These are phyloP conservation scores for Arrhopalites spinosus DNA, from an alignment of 2,888 invertebrate species.

Conservation along the genomic window DNA sequence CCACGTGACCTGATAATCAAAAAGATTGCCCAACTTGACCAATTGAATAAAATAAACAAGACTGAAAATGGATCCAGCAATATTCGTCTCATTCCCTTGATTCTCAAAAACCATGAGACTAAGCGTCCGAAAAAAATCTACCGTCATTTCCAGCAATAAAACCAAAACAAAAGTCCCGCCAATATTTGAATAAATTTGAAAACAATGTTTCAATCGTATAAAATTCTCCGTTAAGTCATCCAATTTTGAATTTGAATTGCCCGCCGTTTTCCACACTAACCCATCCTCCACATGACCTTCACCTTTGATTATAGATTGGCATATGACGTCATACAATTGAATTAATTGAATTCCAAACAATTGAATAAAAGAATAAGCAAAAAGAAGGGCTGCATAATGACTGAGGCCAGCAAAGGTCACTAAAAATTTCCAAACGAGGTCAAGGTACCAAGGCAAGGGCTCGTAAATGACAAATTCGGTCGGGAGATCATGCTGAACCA, in stretches of 20 bases:
- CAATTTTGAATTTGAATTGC: background rate
- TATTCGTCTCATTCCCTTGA: background rate
- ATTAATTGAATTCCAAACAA: background rate
- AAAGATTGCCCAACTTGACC: background rate
- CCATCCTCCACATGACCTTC: background rate
- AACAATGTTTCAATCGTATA: background rate
- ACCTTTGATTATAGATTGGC: background rate
- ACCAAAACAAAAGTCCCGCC: background rate
- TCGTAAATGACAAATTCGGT: background rate
- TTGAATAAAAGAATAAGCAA: slow-evolving; percentile 7
- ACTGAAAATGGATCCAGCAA: background rate
- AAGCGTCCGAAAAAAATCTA: slow-evolving; percentile 1
- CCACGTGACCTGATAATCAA: background rate
- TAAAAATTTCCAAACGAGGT: background rate
- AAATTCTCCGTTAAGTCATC: background rate
- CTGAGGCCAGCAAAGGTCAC: background rate
- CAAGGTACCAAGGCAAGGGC: background rate
- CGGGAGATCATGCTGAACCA: background rate
- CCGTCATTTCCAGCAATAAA: background rate
- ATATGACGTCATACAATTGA: background rate
- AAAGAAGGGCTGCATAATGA: background rate
- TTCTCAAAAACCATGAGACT: background rate
- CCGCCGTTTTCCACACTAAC: background rate
- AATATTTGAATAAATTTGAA: background rate
- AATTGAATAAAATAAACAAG: background rate